Base-by-base conservation (phyloP, 2,797 vertebrate genomes). In the Lophotriccus pileatus region DNA sequence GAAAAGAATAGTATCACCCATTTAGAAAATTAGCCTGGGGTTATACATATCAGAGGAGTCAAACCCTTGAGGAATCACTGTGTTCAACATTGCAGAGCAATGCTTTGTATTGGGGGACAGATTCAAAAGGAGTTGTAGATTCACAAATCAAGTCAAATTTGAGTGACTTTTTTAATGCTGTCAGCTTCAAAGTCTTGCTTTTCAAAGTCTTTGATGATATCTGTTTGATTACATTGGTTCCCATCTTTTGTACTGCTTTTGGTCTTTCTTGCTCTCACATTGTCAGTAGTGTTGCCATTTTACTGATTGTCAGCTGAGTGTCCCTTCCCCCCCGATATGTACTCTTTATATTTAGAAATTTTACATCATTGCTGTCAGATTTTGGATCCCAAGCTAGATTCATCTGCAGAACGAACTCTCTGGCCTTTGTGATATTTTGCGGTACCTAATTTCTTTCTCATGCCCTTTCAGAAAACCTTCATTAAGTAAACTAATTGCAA, bases 21-120 rank as follows among this genome's bases (percentile, higher is more conserved):
- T 95, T 96, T 53, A 94, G 95, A 97, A 97, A 97, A 95, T 96
- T 96, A 96, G 88, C 92, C 94, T 95, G 91, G 67, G 50, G 95
- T 96, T 97, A 91, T 97, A 91, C 67, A 43, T 97, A 97, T 74
- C 81, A 91, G 92, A 96, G 91, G 91, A 97, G 89, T 96, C 91
- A 96, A 96, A 93, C 82, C 46, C 8, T 90, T 93, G 95, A 97
- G 94, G 95, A 94, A 60, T 97, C 75, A n/a, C 95, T 87, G 78
- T 79, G 87, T 90, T 96, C 83, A 41, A 95, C 74, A 72, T 85
- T 84, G 80, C 47, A 84, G 87, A 87, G 88, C n/a, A 37, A 66
- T 89, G 70, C 59, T 89, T 74, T 92, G 58, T 94, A 67, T 41
- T 94, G 67, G 76, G 77, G 69, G 66, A 87, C 46, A 93, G 83